Evolutionary conservation across 2,888 invertebrate species (phyloP), one percentile per base, ranked within the genome.

Genomic region (Pachliopta kotzebuea): DNA sequence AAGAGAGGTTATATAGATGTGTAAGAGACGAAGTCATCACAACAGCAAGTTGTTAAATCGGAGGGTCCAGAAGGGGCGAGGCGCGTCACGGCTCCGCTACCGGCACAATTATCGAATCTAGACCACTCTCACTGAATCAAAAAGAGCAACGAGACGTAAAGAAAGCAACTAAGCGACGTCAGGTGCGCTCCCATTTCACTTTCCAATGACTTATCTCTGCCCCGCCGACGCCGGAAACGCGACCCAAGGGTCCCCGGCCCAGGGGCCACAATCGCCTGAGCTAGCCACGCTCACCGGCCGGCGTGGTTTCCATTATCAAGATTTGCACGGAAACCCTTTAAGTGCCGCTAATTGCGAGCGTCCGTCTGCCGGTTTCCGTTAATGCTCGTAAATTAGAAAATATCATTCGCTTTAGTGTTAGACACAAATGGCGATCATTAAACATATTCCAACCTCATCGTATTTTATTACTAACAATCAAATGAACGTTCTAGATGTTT

Each of bases 121-220:
- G 90, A 90, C 86, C 90, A 90, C 90, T 91, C 90, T 90, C 90
- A 86, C 90, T 90, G 82, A 81, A 81, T 86, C 85, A 89, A 90
- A 90, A 89, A 89, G 88, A 87, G 86, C 83, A 81, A 76, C 83
- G 84, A 81, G 84, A 85, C 80, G 83, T 81, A 86, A 90, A 90
- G 90, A 90, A 89, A 90, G 88, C 88, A 87, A 79, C 81, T 84
- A 89, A 90, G 88, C 88, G 86, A 79, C 81, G 84, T 84, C 89
- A 90, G 90, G 90, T 90, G 90, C 90, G 89, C 81, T 85, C 89
- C 83, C 86, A 87, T 89, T 91, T 90, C 88, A 90, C 90, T 90
- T 90, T 90, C 90, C 88, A 88, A 86, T 82, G 84, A 84, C 84
- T 85, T 85, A 86, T 83, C 84, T 82, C 78, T 74, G 73, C 67